phyloP scores from a whole-genome alignment of 2,797 vertebrate species.

The Kryptolebias ocellatus region DNA sequence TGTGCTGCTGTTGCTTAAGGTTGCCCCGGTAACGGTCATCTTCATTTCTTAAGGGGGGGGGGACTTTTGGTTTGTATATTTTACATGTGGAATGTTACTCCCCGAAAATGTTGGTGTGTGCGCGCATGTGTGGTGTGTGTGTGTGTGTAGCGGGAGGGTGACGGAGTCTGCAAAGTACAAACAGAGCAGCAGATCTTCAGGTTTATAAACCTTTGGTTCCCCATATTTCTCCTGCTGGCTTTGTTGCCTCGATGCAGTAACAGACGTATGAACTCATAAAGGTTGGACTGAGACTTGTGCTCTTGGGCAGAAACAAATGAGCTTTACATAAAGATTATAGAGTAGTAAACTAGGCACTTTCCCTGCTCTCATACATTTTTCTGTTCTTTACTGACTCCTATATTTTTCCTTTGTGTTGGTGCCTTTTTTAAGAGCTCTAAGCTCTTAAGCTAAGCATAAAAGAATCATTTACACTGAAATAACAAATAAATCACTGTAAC shows the following conservation, averaged over 20 bases:
- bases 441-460: too few relatives aligned
- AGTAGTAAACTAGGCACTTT: conserved; percentile 13
- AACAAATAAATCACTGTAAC: not conserved
- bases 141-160: not conserved
- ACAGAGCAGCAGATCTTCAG: conserved; percentile 64
- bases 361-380: conserved; percentile 29
- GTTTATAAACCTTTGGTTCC: conserved; percentile 38
- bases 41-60: conserved; percentile 75
- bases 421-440: conserved; percentile 20
- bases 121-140: conserved; percentile 11
- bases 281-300: conserved; percentile 34
- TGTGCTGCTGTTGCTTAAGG: conserved; percentile 78
- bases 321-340: conserved; percentile 20
- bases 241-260: conserved; percentile 24
- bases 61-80: conserved; percentile 77
- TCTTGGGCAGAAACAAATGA: conserved; percentile 36
- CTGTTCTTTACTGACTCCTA: conserved; percentile 69
- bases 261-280: conserved; percentile 25
- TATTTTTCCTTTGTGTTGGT: conserved; percentile 42
- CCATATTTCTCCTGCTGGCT: conserved; percentile 15
- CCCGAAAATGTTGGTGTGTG: conserved; percentile 50
- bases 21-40: conserved; percentile 78
- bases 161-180: conserved; percentile 29
- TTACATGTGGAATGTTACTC: conserved; percentile 79
- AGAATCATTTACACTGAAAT: not conserved